Percentiles rank a stretch among this genome's conserved stretches.
Evolutionary conservation across 2,888 invertebrate genomes (phyloP).

Genomic region (Dione juno): DNA sequence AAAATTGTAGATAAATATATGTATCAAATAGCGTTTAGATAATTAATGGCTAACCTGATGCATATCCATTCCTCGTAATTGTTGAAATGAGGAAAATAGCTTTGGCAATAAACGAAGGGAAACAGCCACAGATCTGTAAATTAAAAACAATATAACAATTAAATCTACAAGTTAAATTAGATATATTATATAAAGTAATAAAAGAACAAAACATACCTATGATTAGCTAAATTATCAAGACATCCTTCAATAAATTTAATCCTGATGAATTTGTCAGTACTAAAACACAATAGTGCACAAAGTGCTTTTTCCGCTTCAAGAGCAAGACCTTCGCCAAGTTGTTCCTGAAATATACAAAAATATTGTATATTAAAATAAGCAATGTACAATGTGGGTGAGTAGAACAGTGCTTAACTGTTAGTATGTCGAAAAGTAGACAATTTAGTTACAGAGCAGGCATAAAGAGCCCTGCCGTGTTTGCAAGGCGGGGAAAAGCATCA

Average conservation of each 20-base stretch:
- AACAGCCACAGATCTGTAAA: conserved; percentile 91
- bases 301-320: conserved; percentile 97
- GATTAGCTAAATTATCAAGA: conserved; percentile 93
- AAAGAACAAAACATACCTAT: conserved; percentile 81
- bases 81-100: conserved; percentile 94
- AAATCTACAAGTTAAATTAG: conserved; percentile 31
- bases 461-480: no score
- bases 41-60: conserved; percentile 84
- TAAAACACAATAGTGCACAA: conserved; percentile 94
- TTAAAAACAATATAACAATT: conserved; percentile 7
- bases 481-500: no score
- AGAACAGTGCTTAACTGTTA: neutral
- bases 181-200: neutral
- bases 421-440: no score
- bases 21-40: neutral
- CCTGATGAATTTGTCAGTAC: conserved; percentile 93
- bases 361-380: neutral
- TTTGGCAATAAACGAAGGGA: conserved; percentile 95
- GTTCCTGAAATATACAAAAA: conserved; percentile 80
- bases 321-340: conserved; percentile 94
- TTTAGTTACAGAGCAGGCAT: no score
- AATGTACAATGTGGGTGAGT: neutral
- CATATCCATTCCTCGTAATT: conserved; percentile 93
- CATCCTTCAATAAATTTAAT: conserved; percentile 98
- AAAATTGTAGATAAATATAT: neutral